A percentile compares a stretch with the other conserved stretches of the same genome.
Evolutionary conservation across 2,888 invertebrate species (phyloP).

Genomic region (Isotomurus palustris): DNA sequence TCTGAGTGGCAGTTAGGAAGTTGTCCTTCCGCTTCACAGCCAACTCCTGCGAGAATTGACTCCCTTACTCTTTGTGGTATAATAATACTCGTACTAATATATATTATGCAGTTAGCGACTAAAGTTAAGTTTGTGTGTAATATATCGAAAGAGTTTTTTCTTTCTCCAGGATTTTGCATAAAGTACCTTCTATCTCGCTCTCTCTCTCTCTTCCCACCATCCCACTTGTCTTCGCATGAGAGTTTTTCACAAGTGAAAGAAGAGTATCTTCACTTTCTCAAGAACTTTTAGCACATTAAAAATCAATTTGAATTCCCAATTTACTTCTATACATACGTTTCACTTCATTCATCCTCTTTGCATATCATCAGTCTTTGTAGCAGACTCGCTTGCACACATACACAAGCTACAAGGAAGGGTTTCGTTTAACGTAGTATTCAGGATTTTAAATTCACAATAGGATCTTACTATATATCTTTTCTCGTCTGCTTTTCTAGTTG

Average conservation of each 20-base stretch:
- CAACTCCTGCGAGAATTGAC: no score
- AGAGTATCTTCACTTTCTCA: neutral
- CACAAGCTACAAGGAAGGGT: no score
- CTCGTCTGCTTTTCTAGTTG: no score
- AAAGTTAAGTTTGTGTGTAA: no score
- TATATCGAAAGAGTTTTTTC: neutral
- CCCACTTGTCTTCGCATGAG: neutral
- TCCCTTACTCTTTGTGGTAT: no score
- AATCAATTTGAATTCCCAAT: constrained; percentile 16
- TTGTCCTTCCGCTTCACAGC: no score
- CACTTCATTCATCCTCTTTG: neutral
- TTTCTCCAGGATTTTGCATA: constrained; percentile 6
- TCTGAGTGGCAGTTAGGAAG: neutral
- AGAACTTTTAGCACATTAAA: constrained; percentile 13
- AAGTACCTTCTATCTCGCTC: neutral
- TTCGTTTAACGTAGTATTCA: no score
- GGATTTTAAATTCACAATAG: no score
- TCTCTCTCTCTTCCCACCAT: neutral
- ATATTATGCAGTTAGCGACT: no score
- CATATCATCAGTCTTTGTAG: neutral
- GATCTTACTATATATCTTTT: no score
- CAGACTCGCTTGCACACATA: no score
- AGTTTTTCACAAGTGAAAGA: neutral
- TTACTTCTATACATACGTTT: neutral
- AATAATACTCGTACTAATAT: no score